Percentiles rank a stretch among this genome's conserved stretches.
These are phyloP conservation scores for Aegithalos caudatus DNA, from an alignment of 2,113 vertebrate species.

Conservation along the genomic window DNA sequence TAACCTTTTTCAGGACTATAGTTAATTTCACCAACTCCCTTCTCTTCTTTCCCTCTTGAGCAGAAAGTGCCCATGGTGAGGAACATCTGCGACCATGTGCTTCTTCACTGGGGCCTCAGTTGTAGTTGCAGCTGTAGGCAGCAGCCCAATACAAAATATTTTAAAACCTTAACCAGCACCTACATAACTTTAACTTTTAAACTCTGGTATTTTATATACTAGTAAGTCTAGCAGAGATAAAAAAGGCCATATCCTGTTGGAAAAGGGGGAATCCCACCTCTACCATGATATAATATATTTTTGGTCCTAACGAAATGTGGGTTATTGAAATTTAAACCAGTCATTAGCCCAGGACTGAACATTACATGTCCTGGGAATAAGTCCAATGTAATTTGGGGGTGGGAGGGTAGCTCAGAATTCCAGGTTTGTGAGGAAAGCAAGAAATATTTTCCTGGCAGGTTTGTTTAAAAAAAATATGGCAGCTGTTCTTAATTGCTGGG, in stretches of 20 bases:
- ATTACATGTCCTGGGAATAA: constrained; percentile 50
- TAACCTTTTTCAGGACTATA: not conserved
- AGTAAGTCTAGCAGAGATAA: not conserved
- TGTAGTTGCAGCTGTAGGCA: not conserved
- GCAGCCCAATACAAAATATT: not conserved
- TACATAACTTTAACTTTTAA: not conserved
- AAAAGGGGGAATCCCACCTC: constrained; percentile 41
- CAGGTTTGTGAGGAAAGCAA: constrained; percentile 63
- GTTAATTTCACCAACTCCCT: not conserved
- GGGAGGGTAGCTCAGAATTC: constrained; percentile 56
- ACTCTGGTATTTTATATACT: not conserved
- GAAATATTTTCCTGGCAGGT: constrained; percentile 68
- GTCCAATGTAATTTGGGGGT: constrained; percentile 61
- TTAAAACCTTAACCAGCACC: not conserved
- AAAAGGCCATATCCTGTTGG: not conserved
- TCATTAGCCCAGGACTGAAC: constrained; percentile 43
- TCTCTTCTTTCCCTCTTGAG: not conserved
- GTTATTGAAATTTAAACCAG: constrained; percentile 52
- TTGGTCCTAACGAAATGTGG: constrained; percentile 1
- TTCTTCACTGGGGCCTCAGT: not conserved
- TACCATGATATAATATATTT: constrained; percentile 1
- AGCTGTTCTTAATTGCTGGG: constrained; percentile 60
- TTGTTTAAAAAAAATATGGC: constrained; percentile 31
- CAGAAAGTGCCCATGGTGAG: not conserved
- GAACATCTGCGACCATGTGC: rapidly evolving